Evolutionary conservation across 2,113 vertebrate species (phyloP), one percentile per base, ranked within the genome.

Genomic region (Danionella cerebrum): DNA sequence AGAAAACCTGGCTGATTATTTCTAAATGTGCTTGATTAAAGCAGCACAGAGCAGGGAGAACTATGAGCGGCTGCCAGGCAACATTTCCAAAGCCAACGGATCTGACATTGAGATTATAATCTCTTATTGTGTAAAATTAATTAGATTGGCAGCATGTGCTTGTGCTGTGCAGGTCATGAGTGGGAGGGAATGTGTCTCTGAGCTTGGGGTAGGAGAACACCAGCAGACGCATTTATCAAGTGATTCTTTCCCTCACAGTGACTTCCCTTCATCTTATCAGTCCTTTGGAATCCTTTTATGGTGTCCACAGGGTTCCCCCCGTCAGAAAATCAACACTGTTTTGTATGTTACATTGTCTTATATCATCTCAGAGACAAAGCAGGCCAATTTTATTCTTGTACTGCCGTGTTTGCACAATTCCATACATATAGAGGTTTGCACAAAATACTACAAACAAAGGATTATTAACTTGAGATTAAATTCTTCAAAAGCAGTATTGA

Each of bases 71-170:
- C 68, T 38, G 45, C 24, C 44, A 64, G 14, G 14, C 53, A 47
- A 42, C 70, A 55, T 76, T 41, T 42, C 39, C 19, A 52, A 25
- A 71, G 55, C 67, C 52, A 66, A 57, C 25, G 51, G 67, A 75
- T 71, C 65, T 78, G 71, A 79, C 75, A 80, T 50, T 77, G 74
- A 79, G 77, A 82, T 76, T 74, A 60, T 60, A 66, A 81, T 81
- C 75, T 82, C 75, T 77, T 70, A 71, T 78, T 73, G 68, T 78
- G 75, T 76, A 54, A 79, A 70, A 82, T 80, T 74, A 79, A 84
- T 79, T 78, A 80, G 58, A 60, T 69, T 70, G 74, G 60, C 62
- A 68, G 19, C 18, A 1, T 45, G 52, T 65, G 65, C 35, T 44
- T 59, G 45, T 70, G 45, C 51, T 45, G 6, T 13, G 53, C 33